These are phyloP conservation scores for Ochropacha duplaris DNA, from an alignment of 2,888 invertebrate genomes.

Conservation along the genomic window DNA sequence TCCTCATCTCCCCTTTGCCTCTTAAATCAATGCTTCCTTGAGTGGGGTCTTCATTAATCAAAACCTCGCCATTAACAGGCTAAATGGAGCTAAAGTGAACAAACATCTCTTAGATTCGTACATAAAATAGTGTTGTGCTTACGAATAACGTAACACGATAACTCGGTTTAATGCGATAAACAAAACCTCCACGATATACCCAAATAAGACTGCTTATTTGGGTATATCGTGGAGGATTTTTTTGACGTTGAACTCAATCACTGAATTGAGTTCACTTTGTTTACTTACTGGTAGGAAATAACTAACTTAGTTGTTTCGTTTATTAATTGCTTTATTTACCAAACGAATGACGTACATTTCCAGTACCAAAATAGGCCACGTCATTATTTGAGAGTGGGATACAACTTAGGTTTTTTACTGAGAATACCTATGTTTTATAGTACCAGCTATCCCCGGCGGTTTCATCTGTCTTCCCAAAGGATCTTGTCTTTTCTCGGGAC, in stretches of 20 bases:
- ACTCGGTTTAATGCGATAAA: too few species aligned
- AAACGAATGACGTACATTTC: background rate
- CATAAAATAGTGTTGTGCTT: background rate
- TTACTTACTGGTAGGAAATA: background rate
- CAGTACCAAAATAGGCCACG: background rate
- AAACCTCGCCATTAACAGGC: conserved; percentile 11
- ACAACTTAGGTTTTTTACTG: background rate
- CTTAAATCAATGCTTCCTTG: conserved; percentile 22
- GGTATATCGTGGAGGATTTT: too few species aligned
- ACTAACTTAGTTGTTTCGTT: background rate
- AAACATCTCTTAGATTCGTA: background rate
- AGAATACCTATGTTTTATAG: background rate
- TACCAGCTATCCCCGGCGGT: too few species aligned
- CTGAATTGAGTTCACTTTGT: background rate
- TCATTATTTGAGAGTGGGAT: background rate
- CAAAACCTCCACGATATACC: too few species aligned
- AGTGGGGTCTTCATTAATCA: conserved; percentile 18
- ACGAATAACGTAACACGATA: background rate
- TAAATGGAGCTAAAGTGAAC: background rate
- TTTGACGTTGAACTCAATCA: background rate
- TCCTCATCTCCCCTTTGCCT: conserved; percentile 15
- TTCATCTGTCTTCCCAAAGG: too few species aligned
- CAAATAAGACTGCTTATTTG: too few species aligned
- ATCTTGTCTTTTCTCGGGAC: too few species aligned
- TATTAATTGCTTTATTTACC: background rate